Conservation (phyloP, 2,888 invertebrate genomes). For the Geotrupes spiniger region DNA sequence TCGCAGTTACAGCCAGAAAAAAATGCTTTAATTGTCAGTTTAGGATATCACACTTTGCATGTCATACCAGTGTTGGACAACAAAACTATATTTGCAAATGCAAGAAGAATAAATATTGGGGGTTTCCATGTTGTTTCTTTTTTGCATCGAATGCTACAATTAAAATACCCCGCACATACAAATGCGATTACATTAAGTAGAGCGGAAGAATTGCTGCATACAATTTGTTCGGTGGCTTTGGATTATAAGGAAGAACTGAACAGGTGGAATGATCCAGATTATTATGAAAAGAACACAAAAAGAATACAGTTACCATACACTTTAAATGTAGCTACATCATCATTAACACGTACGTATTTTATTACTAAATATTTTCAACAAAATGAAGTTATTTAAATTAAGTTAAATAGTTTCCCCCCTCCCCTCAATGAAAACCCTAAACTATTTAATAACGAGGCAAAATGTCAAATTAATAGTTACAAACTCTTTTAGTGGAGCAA, state of each 20-base stretch:
- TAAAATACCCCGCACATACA: conserved; percentile 90
- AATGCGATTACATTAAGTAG: conserved; percentile 83
- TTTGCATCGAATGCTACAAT: conserved; percentile 81
- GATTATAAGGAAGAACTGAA: conserved; percentile 78
- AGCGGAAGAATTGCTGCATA: conserved; percentile 82
- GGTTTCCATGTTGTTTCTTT: conserved; percentile 81
- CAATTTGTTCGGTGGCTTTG: conserved; percentile 73
- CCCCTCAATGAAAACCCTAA: background rate
- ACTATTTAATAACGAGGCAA: too few species aligned
- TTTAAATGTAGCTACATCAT: conserved; percentile 59
- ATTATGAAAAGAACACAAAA: conserved; percentile 78
- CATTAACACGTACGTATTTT: conserved; percentile 56
- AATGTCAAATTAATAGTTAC: too few species aligned
- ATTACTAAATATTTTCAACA: conserved; percentile 10
- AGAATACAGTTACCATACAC: conserved; percentile 85
- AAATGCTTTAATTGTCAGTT: conserved; percentile 74
- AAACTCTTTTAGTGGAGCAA: conserved; percentile 64
- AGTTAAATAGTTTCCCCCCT: background rate
- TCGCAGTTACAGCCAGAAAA: conserved; percentile 57
- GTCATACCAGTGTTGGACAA: conserved; percentile 79
- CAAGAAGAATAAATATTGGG: conserved; percentile 81
- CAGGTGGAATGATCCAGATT: conserved; percentile 78
- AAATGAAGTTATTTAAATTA: too few species aligned
- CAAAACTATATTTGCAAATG: conserved; percentile 64
- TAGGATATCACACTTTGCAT: conserved; percentile 87